A percentile compares a stretch with the other conserved stretches of the same genome.
Conservation (phyloP, 2,113 vertebrate genomes). For the Willisornis vidua region DNA sequence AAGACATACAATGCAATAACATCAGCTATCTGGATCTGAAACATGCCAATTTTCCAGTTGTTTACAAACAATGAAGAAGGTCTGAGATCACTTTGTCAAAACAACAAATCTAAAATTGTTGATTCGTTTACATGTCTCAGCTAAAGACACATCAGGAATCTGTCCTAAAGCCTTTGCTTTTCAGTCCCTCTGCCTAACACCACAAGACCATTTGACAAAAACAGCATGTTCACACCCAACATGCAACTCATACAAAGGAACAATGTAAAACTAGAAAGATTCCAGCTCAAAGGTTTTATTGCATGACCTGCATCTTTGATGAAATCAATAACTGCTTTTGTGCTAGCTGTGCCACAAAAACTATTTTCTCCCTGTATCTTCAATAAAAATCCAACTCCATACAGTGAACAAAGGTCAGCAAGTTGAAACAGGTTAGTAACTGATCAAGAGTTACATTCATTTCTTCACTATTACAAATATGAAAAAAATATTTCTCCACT, state of each 20-base stretch:
- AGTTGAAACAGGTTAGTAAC: conserved; percentile 2
- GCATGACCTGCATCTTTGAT: not conserved
- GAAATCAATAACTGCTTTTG: conserved; percentile 13
- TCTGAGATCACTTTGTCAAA: not conserved
- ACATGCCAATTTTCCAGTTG: not conserved
- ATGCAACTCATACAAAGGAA: not conserved
- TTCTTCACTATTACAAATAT: not conserved
- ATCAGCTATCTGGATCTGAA: not conserved
- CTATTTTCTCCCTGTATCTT: not conserved
- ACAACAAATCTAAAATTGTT: not conserved
- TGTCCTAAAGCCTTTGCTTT: not conserved
- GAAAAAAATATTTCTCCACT: not conserved
- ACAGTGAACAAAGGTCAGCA: not conserved
- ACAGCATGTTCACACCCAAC: not conserved
- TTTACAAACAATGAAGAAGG: not conserved
- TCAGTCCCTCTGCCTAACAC: not conserved
- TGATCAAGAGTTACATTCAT: not conserved
- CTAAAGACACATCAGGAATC: not conserved
- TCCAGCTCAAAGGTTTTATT: not conserved
- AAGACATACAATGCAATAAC: not conserved
- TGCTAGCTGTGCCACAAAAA: not conserved
- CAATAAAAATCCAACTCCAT: conserved; percentile 30
- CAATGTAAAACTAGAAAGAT: not conserved
- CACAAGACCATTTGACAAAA: not conserved
- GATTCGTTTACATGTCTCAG: not conserved